These are phyloP conservation scores for Labeo calbasu DNA, from an alignment of 2,797 vertebrate species.

Conservation along the genomic window DNA sequence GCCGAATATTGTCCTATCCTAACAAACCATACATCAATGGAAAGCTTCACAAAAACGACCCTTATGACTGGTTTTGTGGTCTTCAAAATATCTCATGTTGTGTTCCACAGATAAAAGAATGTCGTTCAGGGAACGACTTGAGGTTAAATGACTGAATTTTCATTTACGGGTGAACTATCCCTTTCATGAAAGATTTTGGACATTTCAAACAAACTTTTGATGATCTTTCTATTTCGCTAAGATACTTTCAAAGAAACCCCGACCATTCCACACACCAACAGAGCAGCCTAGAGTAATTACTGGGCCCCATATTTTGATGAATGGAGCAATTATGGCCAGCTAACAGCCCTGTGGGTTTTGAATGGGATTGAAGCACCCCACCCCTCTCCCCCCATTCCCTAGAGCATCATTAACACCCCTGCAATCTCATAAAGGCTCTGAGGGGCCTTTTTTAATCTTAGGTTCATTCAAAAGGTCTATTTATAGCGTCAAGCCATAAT, in stretches of 20 bases:
- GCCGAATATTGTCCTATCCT: too few relatives aligned
- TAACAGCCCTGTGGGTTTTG: constrained; percentile 69
- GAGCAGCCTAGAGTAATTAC: constrained; percentile 72
- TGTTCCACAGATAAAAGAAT: neutral
- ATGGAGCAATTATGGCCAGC: constrained; percentile 76
- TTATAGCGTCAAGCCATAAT: constrained; percentile 68
- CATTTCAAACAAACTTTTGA: constrained; percentile 50
- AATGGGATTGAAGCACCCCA: constrained; percentile 52
- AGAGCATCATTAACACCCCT: constrained; percentile 64
- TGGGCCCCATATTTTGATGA: constrained; percentile 75
- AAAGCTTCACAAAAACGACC: too few relatives aligned
- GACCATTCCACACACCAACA: constrained; percentile 45
- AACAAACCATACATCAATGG: too few relatives aligned
- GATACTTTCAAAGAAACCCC: constrained; percentile 52
- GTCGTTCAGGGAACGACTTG: neutral
- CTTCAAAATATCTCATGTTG: neutral
- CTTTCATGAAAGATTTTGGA: neutral
- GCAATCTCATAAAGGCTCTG: constrained; percentile 65
- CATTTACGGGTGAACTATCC: neutral
- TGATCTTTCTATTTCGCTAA: constrained; percentile 47
- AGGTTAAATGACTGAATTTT: neutral
- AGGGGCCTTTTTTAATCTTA: constrained; percentile 67
- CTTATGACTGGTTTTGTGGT: too few relatives aligned
- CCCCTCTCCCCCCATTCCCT: constrained; percentile 26
- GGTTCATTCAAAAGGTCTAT: constrained; percentile 68